Conservation (phyloP, 1,140 invertebrate genomes). For the Asbolus verrucosus region DNA sequence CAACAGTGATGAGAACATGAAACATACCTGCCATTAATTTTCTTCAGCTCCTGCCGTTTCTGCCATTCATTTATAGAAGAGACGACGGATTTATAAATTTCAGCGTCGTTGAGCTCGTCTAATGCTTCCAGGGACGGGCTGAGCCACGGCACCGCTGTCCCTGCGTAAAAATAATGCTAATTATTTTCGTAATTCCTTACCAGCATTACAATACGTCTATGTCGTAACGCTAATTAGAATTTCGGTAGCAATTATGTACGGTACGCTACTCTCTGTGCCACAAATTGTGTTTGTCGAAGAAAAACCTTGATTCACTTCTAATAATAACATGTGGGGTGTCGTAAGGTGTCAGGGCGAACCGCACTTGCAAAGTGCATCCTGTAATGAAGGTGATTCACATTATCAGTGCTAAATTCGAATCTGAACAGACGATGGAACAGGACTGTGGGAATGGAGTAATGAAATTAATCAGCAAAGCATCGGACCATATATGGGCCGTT, state of each 20-base stretch:
- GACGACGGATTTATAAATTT: conserved; percentile 71
- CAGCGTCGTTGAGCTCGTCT: conserved; percentile 72
- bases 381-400: too few relatives aligned
- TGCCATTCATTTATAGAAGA: conserved; percentile 71
- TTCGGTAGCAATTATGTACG: conserved; percentile 28
- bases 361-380: too few relatives aligned
- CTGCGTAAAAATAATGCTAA: conserved; percentile 48
- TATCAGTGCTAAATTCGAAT: too few relatives aligned
- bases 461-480: too few relatives aligned
- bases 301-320: conserved; percentile 13
- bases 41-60: conserved; percentile 59
- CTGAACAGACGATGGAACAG: too few relatives aligned
- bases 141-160: conserved; percentile 53
- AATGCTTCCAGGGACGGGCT: conserved; percentile 65
- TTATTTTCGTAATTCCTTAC: conserved; percentile 27
- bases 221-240: conserved; percentile 19
- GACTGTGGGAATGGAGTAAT: too few relatives aligned
- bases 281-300: conserved; percentile 15
- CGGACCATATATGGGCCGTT: too few relatives aligned
- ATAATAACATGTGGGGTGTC: neutral
- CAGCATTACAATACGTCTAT: conserved; percentile 13
- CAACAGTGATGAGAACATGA: too few relatives aligned
- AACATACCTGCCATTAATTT: conserved; percentile 30
- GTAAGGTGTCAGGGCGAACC: too few relatives aligned
- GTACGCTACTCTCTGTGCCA: conserved; percentile 10